These are phyloP conservation scores for Heptranchias perlo DNA, from an alignment of 2,113 vertebrate genomes.

Conservation along the genomic window DNA sequence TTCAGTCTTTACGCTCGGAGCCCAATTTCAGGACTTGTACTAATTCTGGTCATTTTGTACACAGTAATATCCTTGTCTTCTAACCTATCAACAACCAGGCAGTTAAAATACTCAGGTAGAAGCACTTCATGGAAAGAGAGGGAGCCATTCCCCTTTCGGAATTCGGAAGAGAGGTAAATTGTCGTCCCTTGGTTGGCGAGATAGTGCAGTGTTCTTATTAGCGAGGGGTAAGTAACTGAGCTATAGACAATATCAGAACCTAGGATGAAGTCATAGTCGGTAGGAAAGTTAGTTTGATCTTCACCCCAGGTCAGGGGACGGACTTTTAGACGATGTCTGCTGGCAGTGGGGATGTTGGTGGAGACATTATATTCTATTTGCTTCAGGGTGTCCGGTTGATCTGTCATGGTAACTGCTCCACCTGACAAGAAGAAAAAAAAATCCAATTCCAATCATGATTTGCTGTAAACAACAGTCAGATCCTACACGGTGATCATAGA, in stretches of 20 bases:
- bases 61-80: not conserved
- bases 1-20: not conserved
- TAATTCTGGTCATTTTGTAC: not conserved
- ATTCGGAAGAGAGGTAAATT: not conserved
- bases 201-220: not conserved
- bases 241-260: conserved; percentile 21
- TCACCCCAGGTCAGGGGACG: not conserved
- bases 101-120: not conserved
- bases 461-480: not conserved
- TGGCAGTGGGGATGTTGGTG: not conserved
- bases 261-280: not conserved
- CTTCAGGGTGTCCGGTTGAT: not conserved
- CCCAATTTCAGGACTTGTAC: not conserved
- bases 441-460: not conserved
- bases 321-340: not conserved
- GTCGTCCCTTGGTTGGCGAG: not conserved
- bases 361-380: not conserved
- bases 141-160: not conserved
- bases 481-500: no score
- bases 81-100: not conserved
- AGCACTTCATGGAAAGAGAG: not conserved
- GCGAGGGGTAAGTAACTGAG: not conserved
- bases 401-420: not conserved
- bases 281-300: not conserved
- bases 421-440: not conserved